These are phyloP conservation scores for Tauraco hartlaubi DNA, from an alignment of 2,797 vertebrate species.

Conservation along the genomic window DNA sequence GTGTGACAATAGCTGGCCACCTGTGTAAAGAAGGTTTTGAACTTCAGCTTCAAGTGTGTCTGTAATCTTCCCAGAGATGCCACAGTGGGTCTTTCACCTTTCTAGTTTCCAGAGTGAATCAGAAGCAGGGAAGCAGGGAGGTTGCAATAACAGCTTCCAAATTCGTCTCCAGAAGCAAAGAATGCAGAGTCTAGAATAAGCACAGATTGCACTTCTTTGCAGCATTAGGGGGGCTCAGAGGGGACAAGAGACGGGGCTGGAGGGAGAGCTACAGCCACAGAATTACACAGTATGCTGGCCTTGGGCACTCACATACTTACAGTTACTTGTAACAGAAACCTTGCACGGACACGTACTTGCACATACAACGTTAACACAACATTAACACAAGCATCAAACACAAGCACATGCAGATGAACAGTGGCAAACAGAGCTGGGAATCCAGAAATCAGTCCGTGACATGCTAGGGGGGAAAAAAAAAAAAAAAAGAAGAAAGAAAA, in stretches of 20 bases:
- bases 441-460: background rate
- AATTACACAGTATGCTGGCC: background rate
- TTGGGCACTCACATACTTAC: background rate
- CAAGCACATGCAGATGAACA: background rate
- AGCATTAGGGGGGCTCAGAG: fast-evolving
- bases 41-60: background rate
- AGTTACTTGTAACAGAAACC: background rate
- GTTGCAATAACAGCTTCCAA: background rate
- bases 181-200: background rate
- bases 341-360: background rate
- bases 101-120: background rate
- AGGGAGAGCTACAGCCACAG: background rate
- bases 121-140: background rate
- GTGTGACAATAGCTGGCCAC: background rate
- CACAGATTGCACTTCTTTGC: background rate
- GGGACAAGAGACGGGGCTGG: background rate
- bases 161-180: background rate
- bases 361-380: background rate
- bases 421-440: background rate
- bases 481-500: fast-evolving
- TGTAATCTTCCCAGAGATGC: background rate
- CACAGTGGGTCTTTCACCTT: background rate
- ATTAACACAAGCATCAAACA: background rate
- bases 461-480: background rate
- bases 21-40: background rate